Base-by-base conservation (phyloP, 2,797 vertebrate species). In the Enteromius thamalakanensis region DNA sequence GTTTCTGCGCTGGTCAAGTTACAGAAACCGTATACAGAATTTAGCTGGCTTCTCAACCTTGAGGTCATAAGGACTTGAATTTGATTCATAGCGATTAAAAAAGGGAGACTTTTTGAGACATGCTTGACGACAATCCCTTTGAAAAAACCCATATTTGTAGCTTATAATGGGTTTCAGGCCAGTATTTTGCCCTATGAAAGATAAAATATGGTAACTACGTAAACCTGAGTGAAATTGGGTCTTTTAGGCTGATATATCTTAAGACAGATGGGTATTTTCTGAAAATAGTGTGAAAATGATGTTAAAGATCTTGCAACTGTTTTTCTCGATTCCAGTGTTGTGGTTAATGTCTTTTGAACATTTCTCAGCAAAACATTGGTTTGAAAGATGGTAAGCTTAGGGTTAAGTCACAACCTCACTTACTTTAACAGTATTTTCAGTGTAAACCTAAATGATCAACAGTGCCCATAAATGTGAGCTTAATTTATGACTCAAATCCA, bases 61-160 rank as follows among this genome's bases (percentile, higher is more conserved):
- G 58, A 26, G 47, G 51, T 45, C 40, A 69, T 70, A 85, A 84
- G 90, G 90, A 89, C 89, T 87, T 91, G 86, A 91, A 90, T 89
- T 72, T 68, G 87, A 74, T 68, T 90, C 47, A 55, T 76, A 58
- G 80, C 47, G 55, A 67, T 89, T 79, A 80, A 80, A 86, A 89
- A 91, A 85, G 89, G 87, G 83, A 86, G 76, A 72, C 74, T 74
- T 65, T 40, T 42, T 76, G 49, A 81, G 60, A 84, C 53, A 71
- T 79, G 45, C 47, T 86, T 75, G 68, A 87, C 83, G 68, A 84
- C 69, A 69, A 69, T 87, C 87, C 81, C 79, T 76, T 71, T 70
- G 49, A 78, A 42, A 17, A 21, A 84, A 55, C 47, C 79, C 29
- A 26, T 65, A 69, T 17, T 68, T 84, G 74, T 76, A 64, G 75